These are phyloP conservation scores for Gallinago undulata DNA, from an alignment of 2,113 vertebrate genomes.

Conservation along the genomic window DNA sequence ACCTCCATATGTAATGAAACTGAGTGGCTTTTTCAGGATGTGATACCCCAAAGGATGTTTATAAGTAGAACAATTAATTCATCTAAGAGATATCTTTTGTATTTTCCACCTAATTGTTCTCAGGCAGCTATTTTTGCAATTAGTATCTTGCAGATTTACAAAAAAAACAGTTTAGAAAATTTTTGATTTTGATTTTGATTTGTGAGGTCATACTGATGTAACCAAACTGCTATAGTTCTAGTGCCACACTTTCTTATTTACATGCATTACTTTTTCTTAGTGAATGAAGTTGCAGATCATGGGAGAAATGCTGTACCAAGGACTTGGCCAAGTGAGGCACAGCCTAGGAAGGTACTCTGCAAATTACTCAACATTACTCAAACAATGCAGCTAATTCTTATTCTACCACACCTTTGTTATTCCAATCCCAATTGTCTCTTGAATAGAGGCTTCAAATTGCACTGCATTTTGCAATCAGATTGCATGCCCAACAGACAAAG, in stretches of 20 bases:
- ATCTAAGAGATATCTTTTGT: constrained; percentile 44
- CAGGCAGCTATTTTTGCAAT: constrained; percentile 59
- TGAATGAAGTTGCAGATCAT: not conserved
- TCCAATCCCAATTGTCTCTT: not conserved
- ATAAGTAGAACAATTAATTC: constrained; percentile 67
- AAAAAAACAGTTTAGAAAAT: constrained; percentile 20
- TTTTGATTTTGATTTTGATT: not conserved
- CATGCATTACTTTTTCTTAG: not conserved
- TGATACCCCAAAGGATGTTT: constrained; percentile 53
- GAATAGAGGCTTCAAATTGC: constrained; percentile 14
- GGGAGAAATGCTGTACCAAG: not conserved
- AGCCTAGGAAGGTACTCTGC: not conserved
- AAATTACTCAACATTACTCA: constrained; percentile 34
- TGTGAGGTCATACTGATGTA: not conserved
- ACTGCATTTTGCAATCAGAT: not conserved
- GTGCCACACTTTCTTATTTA: not conserved
- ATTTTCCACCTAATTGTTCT: constrained; percentile 63
- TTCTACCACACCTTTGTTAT: constrained; percentile 48
- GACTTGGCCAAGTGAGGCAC: not conserved
- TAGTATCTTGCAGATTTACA: constrained; percentile 46
- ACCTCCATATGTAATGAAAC: constrained; percentile 12
- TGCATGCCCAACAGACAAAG: not conserved
- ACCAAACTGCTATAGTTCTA: not conserved
- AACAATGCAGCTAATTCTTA: constrained; percentile 27
- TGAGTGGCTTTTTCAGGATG: constrained; percentile 62